These are phyloP conservation scores for Noctua pronuba DNA, from an alignment of 2,888 invertebrate genomes.

Conservation along the genomic window DNA sequence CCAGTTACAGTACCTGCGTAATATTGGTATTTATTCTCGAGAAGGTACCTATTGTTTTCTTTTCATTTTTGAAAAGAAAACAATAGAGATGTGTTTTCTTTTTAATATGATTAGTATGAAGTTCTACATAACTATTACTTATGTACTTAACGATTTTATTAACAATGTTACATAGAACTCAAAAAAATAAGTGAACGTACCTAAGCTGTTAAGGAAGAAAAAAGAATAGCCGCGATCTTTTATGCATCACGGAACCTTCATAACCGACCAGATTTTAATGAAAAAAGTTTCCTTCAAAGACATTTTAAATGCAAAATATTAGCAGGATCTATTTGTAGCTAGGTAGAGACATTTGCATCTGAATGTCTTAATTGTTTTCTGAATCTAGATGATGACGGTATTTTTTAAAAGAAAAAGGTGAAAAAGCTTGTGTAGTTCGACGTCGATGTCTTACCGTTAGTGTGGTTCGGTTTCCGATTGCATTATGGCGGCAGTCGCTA, in stretches of 20 bases:
- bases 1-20: neutral
- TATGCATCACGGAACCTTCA: conserved; percentile 77
- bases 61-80: neutral
- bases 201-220: conserved; percentile 58
- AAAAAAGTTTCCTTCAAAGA: conserved; percentile 80
- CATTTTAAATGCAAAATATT: conserved; percentile 82
- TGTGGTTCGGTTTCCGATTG: conserved; percentile 86
- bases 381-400: conserved; percentile 14
- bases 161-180: neutral
- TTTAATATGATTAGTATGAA: neutral
- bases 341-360: conserved; percentile 62
- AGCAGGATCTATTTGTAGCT: conserved; percentile 61
- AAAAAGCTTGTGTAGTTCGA: conserved; percentile 59
- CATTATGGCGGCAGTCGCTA: conserved; percentile 88
- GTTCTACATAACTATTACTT: neutral
- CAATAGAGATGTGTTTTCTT: neutral
- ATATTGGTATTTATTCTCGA: neutral
- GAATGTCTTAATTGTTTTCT: conserved; percentile 69
- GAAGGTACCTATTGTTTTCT: neutral
- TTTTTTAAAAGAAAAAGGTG: conserved; percentile 46
- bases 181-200: conserved; percentile 52
- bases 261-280: conserved; percentile 81
- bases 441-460: conserved; percentile 67
- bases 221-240: conserved; percentile 74
- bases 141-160: neutral